phyloP scores from a whole-genome alignment of 2,888 invertebrate species.

The Camponotus fellah region DNA sequence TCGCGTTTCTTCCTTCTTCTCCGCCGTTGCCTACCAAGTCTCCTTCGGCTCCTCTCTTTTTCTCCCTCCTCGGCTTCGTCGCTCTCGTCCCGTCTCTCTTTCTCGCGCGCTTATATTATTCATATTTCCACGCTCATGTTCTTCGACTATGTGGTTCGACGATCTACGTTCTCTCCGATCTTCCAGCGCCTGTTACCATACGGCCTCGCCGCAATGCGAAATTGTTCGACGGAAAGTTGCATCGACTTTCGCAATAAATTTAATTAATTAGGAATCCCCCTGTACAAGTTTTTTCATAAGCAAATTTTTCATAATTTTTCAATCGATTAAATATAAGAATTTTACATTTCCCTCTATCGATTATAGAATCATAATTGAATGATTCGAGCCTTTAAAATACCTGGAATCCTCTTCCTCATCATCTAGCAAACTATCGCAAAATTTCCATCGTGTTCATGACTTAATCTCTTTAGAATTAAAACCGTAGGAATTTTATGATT shows the following conservation, averaged over 20 bases:
- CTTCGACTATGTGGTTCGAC: constrained; percentile 71
- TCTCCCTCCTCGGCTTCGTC: constrained; percentile 61
- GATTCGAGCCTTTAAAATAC: neutral
- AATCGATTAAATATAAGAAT: neutral
- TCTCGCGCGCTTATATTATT: constrained; percentile 81
- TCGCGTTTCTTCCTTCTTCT: constrained; percentile 72
- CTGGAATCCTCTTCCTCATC: neutral
- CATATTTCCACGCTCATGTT: constrained; percentile 81
- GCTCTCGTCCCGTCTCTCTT: constrained; percentile 58
- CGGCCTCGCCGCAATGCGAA: constrained; percentile 59
- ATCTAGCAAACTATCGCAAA: neutral
- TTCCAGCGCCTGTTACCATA: constrained; percentile 51
- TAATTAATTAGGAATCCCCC: neutral
- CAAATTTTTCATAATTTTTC: neutral
- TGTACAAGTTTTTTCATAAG: neutral
- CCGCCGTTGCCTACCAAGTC: constrained; percentile 68
- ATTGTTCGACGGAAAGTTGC: constrained; percentile 58
- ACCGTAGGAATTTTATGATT: neutral
- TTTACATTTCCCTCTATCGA: neutral
- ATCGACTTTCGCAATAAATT: constrained; percentile 13
- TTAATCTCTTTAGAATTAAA: neutral
- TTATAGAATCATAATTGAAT: neutral
- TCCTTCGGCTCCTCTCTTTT: constrained; percentile 64
- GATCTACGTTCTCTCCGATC: constrained; percentile 64
- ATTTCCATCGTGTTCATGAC: neutral